Percentiles rank a stretch among this genome's conserved stretches.
Evolutionary conservation across 2,888 invertebrate genomes (phyloP).

Genomic region (Caenorhabditis sp.): DNA sequence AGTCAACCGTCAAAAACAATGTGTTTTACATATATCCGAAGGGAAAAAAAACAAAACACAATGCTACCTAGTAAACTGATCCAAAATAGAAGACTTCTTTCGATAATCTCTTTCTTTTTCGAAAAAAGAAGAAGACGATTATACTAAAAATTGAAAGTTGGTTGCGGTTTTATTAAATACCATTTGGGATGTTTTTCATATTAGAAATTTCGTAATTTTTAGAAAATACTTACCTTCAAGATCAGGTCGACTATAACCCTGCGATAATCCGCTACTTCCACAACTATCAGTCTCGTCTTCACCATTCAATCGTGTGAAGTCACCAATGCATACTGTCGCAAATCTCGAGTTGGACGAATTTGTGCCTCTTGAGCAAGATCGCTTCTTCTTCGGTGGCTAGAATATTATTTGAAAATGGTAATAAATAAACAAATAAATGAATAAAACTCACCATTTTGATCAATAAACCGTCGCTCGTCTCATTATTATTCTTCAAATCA

Average conservation of each 20-base stretch:
- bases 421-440: not conserved
- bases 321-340: slow-evolving; percentile 36
- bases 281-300: slow-evolving; percentile 36
- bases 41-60: not conserved
- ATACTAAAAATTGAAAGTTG: not conserved
- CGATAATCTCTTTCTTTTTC: not conserved
- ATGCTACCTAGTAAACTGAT: not conserved
- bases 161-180: not conserved
- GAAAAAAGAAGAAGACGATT: not conserved
- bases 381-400: slow-evolving; percentile 15
- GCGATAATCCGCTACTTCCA: not conserved
- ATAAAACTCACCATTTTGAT: slow-evolving; percentile 8
- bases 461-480: too few relatives aligned
- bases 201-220: too few relatives aligned
- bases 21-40: too few relatives aligned
- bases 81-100: not conserved
- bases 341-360: slow-evolving; percentile 27
- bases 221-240: not conserved
- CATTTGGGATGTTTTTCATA: too few relatives aligned
- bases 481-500: slow-evolving; percentile 13
- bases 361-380: slow-evolving; percentile 24
- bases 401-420: not conserved
- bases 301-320: slow-evolving; percentile 5
- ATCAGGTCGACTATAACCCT: not conserved
- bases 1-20: too few relatives aligned